Evolutionary conservation across 2,113 vertebrate species (phyloP).

Genomic region (Proteles cristata): DNA sequence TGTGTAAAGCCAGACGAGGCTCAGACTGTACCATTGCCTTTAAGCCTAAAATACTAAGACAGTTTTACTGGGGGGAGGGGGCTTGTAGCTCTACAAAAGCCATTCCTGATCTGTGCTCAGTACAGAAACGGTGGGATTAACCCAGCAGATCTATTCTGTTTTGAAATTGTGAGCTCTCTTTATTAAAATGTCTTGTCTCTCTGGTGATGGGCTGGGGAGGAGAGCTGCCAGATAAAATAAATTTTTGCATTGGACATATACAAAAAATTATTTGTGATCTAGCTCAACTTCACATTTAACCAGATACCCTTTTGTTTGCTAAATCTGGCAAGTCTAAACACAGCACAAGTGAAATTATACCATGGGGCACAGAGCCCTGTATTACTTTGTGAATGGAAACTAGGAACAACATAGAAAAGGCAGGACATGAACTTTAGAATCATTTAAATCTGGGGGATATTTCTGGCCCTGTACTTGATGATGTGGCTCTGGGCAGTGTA

Average conservation of each 20-base stretch:
- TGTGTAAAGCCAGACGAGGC: neutral
- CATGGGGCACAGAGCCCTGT: neutral
- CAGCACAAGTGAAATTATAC: neutral
- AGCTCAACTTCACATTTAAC: neutral
- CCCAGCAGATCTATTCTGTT: neutral
- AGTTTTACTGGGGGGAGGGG: neutral
- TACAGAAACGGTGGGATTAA: neutral
- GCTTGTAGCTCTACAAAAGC: neutral
- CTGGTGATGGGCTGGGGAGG: neutral
- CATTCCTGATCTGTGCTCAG: neutral
- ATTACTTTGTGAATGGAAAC: neutral
- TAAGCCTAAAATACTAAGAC: neutral
- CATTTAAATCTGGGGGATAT: neutral
- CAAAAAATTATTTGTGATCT: neutral
- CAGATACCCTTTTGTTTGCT: neutral
- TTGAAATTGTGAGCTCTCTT: slow-evolving; percentile 14
- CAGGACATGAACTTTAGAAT: too few species aligned
- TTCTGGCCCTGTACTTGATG: neutral
- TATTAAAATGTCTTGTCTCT: slow-evolving; percentile 9
- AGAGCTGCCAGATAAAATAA: neutral
- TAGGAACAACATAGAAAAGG: neutral
- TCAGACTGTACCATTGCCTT: neutral
- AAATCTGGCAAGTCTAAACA: neutral
- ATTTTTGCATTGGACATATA: neutral
- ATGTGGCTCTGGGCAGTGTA: neutral